phyloP scores from a whole-genome alignment of 53 echinoderm and acorn worm genomes.

The Holothuria scabra region DNA sequence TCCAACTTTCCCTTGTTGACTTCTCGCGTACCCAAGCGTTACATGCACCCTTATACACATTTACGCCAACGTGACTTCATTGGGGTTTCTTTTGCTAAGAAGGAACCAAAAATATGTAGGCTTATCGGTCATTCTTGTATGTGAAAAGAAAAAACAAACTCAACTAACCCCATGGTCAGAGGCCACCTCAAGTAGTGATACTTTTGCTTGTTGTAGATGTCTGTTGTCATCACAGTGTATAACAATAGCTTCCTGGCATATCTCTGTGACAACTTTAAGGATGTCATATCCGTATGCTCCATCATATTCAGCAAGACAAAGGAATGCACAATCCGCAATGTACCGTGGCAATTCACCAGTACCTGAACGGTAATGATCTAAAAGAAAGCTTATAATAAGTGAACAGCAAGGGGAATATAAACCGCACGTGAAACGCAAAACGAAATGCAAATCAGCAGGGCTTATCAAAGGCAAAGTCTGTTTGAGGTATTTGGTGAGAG shows the following conservation, averaged over 20 bases:
- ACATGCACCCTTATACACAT: too few relatives aligned
- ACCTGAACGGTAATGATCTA: neutral
- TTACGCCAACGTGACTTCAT: too few relatives aligned
- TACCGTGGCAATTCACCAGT: neutral
- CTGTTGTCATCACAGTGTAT: conserved; percentile 21
- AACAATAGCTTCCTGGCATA: conserved; percentile 8
- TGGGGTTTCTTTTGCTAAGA: too few relatives aligned
- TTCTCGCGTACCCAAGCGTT: too few relatives aligned
- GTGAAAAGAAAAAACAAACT: too few relatives aligned
- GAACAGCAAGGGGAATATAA: neutral
- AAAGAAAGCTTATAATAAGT: neutral
- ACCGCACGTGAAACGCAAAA: neutral
- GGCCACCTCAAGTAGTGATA: neutral
- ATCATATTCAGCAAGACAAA: conserved; percentile 14
- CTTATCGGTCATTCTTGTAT: too few relatives aligned
- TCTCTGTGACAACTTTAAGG: conserved; percentile 11
- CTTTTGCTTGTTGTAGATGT: neutral
- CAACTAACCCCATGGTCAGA: neutral
- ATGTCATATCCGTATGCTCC: neutral
- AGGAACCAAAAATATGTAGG: too few relatives aligned
- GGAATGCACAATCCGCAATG: neutral
- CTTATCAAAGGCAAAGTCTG: neutral
- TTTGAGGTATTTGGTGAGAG: neutral
- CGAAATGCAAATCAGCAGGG: conserved; percentile 16
- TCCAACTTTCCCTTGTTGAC: too few relatives aligned